phyloP scores from a whole-genome alignment of 2,113 vertebrate species.

The Setophaga kirtlandii region DNA sequence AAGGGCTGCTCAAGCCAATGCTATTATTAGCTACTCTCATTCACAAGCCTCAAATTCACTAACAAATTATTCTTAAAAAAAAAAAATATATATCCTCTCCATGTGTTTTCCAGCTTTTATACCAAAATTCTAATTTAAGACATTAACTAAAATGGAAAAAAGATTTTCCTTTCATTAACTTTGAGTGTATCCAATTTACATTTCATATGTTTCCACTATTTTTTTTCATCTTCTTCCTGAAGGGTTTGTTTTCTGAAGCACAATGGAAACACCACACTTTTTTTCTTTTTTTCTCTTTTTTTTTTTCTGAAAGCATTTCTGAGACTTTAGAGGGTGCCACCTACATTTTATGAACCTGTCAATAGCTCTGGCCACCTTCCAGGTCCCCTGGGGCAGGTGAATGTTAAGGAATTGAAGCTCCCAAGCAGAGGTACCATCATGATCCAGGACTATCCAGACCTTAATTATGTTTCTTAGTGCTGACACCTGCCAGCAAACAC shows the following conservation, averaged over 20 bases:
- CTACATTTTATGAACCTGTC: conserved; percentile 20
- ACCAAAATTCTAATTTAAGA: conserved; percentile 65
- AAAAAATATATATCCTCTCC: conserved; percentile 1
- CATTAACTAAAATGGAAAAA: conserved; percentile 64
- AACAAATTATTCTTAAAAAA: conserved; percentile 42
- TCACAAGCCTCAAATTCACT: conserved; percentile 53
- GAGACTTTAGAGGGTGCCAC: background rate
- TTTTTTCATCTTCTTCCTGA: conserved; percentile 40
- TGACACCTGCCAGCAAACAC: conserved; percentile 17
- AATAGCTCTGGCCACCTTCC: conserved; percentile 9
- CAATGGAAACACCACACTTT: conserved; percentile 44
- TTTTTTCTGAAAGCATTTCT: conserved; percentile 35
- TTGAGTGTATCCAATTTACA: conserved; percentile 49
- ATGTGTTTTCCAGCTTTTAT: conserved; percentile 69
- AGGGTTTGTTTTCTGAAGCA: conserved; percentile 51
- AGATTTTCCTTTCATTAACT: conserved; percentile 71
- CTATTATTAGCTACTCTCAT: conserved; percentile 53
- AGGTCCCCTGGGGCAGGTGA: background rate
- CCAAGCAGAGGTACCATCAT: background rate
- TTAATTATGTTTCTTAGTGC: background rate
- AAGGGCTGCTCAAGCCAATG: background rate
- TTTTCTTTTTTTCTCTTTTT: background rate
- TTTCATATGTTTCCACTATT: conserved; percentile 66
- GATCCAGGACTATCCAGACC: background rate
- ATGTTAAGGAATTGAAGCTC: background rate